A percentile compares a stretch with the other conserved stretches of the same genome.
Evolutionary conservation across 1,140 invertebrate genomes (phyloP).

Genomic region (Listronotus bonariensis): DNA sequence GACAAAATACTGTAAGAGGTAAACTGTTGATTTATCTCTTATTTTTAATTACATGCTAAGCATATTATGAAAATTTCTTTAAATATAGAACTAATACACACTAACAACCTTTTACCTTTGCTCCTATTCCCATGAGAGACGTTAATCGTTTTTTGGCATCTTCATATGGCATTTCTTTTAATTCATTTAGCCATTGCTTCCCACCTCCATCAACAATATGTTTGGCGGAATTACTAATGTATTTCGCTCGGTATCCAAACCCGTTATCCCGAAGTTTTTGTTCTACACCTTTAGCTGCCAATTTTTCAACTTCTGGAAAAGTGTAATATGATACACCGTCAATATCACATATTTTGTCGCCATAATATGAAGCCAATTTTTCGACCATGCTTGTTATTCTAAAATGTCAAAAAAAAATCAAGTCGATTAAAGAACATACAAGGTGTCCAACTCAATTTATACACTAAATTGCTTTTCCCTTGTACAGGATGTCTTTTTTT

Average conservation of each 20-base stretch:
- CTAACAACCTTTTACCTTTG: constrained; percentile 76
- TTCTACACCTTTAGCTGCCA: constrained; percentile 71
- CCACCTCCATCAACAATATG: constrained; percentile 71
- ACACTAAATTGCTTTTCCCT: too few relatives aligned
- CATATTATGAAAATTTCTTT: too few relatives aligned
- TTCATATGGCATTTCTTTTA: constrained; percentile 71
- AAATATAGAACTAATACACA: too few relatives aligned
- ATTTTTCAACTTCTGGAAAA: constrained; percentile 77
- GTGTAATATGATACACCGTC: constrained; percentile 71
- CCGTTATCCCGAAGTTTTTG: constrained; percentile 73
- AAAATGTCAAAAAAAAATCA: constrained; percentile 3
- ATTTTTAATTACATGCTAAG: too few relatives aligned
- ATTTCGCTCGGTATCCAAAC: constrained; percentile 92
- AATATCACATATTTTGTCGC: constrained; percentile 71
- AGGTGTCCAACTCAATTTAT: too few relatives aligned
- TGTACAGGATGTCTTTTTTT: too few relatives aligned
- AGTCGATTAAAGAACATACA: too few relatives aligned
- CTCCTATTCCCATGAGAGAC: constrained; percentile 82
- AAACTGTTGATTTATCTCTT: too few relatives aligned
- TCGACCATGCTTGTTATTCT: constrained; percentile 92
- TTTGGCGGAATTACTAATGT: constrained; percentile 75
- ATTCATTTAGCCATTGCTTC: constrained; percentile 69
- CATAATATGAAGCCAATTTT: constrained; percentile 84
- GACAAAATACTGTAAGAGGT: too few relatives aligned
- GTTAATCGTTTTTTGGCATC: constrained; percentile 76